These are phyloP conservation scores for Girardinus metallicus DNA, from an alignment of 2,797 vertebrate species.

Conservation along the genomic window DNA sequence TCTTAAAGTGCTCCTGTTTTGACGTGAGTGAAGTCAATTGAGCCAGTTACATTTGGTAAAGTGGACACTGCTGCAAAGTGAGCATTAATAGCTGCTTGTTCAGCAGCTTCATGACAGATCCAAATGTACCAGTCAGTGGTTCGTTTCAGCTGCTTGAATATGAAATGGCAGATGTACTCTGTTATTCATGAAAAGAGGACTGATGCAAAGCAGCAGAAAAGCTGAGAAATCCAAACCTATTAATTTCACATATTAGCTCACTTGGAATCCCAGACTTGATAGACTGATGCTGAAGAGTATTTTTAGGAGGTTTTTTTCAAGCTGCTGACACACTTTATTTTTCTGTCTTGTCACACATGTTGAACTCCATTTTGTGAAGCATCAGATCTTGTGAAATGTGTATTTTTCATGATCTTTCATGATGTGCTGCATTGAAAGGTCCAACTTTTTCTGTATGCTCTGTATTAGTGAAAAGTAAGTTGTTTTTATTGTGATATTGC, in stretches of 20 bases:
- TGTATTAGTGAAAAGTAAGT: neutral
- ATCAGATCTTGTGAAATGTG: neutral
- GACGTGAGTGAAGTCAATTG: slow-evolving; percentile 52
- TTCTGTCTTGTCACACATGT: neutral
- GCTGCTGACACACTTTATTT: neutral
- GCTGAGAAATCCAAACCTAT: slow-evolving; percentile 8
- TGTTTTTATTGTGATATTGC: neutral
- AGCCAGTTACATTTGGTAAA: slow-evolving; percentile 37
- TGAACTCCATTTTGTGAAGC: neutral
- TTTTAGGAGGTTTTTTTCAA: neutral
- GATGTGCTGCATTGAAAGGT: neutral
- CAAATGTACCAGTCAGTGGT: slow-evolving; percentile 15
- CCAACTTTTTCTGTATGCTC: neutral
- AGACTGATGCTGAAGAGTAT: neutral
- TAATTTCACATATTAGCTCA: slow-evolving; percentile 8
- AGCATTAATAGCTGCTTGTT: slow-evolving; percentile 43
- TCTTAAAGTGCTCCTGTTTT: slow-evolving; percentile 46
- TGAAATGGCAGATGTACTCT: slow-evolving; percentile 6
- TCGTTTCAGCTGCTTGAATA: slow-evolving; percentile 16
- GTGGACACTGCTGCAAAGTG: slow-evolving; percentile 41
- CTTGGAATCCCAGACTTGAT: neutral
- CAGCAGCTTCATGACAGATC: slow-evolving; percentile 35
- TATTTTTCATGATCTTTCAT: neutral
- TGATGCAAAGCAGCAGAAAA: slow-evolving; percentile 12
- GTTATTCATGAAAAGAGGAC: slow-evolving; percentile 19